Percentiles rank a stretch among this genome's conserved stretches.
phyloP scores from a whole-genome alignment of 2,113 vertebrate genomes.

The Gallinago paraguaiae region DNA sequence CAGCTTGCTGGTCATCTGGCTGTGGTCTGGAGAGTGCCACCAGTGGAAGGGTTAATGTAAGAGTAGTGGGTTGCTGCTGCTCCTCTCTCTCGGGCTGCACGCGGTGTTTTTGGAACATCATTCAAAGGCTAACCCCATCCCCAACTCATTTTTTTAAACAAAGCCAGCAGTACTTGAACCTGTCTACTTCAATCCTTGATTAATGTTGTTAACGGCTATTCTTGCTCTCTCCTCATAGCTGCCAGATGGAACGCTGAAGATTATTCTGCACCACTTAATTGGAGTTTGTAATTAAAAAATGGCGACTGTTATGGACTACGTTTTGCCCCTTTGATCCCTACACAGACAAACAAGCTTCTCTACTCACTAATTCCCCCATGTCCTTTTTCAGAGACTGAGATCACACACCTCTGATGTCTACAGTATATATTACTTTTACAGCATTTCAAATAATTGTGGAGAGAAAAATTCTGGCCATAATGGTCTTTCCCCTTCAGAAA shows the following conservation, averaged over 20 bases:
- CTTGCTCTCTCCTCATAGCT: conserved; percentile 11
- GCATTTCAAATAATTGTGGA: background rate
- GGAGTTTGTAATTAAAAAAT: conserved; percentile 64
- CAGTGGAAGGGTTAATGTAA: background rate
- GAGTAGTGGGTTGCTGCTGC: background rate
- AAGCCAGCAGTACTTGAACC: conserved; percentile 42
- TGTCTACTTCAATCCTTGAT: conserved; percentile 59
- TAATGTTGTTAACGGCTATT: conserved; percentile 34
- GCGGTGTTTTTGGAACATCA: background rate
- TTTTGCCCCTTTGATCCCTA: conserved; percentile 39
- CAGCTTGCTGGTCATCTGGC: background rate
- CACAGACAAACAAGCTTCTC: conserved; percentile 42
- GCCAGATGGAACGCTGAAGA: conserved; percentile 59
- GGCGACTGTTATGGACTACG: background rate
- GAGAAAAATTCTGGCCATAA: background rate
- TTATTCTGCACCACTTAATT: conserved; percentile 60
- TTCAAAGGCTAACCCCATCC: background rate
- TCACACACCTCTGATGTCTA: background rate
- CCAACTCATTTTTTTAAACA: background rate
- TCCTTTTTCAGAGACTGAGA: background rate
- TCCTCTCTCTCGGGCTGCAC: background rate
- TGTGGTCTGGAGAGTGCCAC: background rate
- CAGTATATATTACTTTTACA: background rate
- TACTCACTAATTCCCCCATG: conserved; percentile 11
- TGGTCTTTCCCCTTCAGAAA: background rate